Evolutionary conservation across 2,797 vertebrate genomes (phyloP), one percentile per base, ranked within the genome.

Genomic region (Microctenopoma stevenorrisi): DNA sequence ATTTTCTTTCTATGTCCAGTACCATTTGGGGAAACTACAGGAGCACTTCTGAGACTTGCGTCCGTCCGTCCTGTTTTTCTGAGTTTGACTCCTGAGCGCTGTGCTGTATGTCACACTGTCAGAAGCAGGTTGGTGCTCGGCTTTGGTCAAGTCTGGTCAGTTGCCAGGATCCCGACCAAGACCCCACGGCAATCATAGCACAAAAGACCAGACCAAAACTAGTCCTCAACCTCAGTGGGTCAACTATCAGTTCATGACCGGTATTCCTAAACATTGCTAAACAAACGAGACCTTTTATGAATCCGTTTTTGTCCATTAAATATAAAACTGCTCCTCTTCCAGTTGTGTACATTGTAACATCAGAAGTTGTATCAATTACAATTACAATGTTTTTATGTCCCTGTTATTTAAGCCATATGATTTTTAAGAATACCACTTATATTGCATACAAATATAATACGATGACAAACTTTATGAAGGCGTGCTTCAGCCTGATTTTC

Each of bases 121-220:
- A 22, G 25, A 43, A 46, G 3, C 43, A 10, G 47, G 9, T 63
- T 53, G 55, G 26, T 14, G 51, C 37, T 42, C 13, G 62, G 55
- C 18, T 54, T 58, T 15, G 44, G 38, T 56, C 47, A 33, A 42
- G 37, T 49, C 33, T 44, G 59, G 42, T 52, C 35, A 26, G 50
- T 10, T 50, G 40, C 44, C 26, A 2, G 57, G 73, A 38, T 78
- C 71, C 68, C 28, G 30, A 73, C 1, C 56, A 73, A 61, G 74
- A 80, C 18, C 18, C 18, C 22, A 22, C 22, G 22, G 22, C 22
- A 22, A 22, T 22, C 22, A 22, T 22, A 22, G 22, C 16, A 58
- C 40, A 7, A 28, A 30, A 55, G 28, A 48, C 26, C 62, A 18
- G 52, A 54, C 26, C 28, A 25, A 8, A 64, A 5, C n/a, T 48